phyloP scores from a whole-genome alignment of 1,140 invertebrate species.

The Phenacoccus solenopsis region DNA sequence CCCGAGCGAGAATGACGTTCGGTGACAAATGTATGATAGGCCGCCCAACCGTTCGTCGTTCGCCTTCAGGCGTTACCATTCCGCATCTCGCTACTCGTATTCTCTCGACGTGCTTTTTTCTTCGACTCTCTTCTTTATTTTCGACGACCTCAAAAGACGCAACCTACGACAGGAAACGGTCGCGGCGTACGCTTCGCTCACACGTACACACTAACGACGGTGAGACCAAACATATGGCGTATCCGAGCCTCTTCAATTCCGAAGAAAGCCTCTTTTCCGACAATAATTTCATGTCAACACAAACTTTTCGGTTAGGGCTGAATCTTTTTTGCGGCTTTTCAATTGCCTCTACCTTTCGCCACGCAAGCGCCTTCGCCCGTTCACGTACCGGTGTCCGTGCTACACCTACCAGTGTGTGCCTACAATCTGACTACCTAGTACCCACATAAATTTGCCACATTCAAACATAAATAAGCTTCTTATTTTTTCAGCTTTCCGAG shows the following conservation, averaged over 20 bases:
- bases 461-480: too few relatives aligned
- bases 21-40: not conserved
- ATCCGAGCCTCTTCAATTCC: not conserved
- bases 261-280: not conserved
- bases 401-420: too few relatives aligned
- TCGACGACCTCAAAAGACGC: not conserved
- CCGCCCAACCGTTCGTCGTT: not conserved
- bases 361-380: too few relatives aligned
- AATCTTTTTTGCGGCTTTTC: not conserved
- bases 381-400: too few relatives aligned
- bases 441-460: too few relatives aligned
- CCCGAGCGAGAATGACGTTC: not conserved
- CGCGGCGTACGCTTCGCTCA: too few relatives aligned
- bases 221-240: not conserved
- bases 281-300: constrained; percentile 2
- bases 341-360: too few relatives aligned
- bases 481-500: too few relatives aligned
- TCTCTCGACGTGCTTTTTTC: not conserved
- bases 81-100: not conserved
- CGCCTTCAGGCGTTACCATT: not conserved
- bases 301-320: not conserved
- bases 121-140: not conserved
- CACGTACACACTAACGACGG: too few relatives aligned
- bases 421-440: too few relatives aligned
- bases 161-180: too few relatives aligned